Conservation (phyloP, 1,140 invertebrate genomes). For the Pseudomyrmex sp. region DNA sequence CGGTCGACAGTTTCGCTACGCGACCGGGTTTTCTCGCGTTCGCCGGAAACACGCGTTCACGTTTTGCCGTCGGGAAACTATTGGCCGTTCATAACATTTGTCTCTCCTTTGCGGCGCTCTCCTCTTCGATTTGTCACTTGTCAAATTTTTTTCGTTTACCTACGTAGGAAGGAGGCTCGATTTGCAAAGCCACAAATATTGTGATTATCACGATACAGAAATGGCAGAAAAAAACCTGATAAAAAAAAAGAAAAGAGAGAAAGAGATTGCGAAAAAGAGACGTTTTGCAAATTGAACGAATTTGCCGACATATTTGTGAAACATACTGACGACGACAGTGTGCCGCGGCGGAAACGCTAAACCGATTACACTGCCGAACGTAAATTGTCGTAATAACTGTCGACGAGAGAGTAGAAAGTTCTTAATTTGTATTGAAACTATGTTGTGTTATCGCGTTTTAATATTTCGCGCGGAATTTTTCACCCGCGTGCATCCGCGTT, state of each 20-base stretch:
- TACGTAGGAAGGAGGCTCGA: not conserved
- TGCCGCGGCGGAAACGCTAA: too few species aligned
- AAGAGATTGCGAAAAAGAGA: not conserved
- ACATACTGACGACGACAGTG: not conserved
- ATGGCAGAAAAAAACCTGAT: not conserved
- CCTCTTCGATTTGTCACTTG: constrained; percentile 67
- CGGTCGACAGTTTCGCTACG: constrained; percentile 46
- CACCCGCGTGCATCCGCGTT: not conserved
- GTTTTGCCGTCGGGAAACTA: constrained; percentile 8
- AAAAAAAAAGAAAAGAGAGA: not conserved
- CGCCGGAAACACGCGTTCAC: too few species aligned
- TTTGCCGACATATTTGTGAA: not conserved
- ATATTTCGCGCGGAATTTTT: not conserved
- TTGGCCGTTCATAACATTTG: constrained; percentile 59
- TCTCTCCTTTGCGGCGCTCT: constrained; percentile 16
- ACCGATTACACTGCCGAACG: too few species aligned
- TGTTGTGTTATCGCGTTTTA: not conserved
- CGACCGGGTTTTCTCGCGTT: not conserved
- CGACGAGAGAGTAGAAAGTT: not conserved
- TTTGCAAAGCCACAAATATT: constrained; percentile 42
- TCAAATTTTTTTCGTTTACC: constrained; percentile 67
- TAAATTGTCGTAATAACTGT: too few species aligned
- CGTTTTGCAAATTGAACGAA: not conserved
- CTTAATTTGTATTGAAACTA: not conserved
- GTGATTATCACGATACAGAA: constrained; percentile 11